phyloP scores from a whole-genome alignment of 2,888 invertebrate genomes.

The Morpho deidamia region DNA sequence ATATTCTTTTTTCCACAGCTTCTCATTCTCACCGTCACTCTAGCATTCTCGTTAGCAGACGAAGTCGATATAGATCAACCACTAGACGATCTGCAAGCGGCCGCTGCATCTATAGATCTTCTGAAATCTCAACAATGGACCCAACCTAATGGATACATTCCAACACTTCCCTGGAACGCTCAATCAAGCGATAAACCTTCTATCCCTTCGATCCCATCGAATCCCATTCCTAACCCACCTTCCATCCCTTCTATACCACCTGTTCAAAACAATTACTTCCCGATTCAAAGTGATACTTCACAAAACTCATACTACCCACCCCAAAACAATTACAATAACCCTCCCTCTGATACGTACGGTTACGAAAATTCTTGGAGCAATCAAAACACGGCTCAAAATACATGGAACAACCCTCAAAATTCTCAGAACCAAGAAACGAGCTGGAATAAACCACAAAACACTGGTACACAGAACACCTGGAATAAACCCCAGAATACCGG shows the following conservation, averaged over 20 bases:
- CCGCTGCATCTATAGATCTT: constrained; percentile 44
- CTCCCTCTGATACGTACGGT: background rate
- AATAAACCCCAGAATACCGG: constrained; percentile 22
- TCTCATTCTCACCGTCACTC: constrained; percentile 42
- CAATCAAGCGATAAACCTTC: constrained; percentile 1
- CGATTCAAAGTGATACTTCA: constrained; percentile 31
- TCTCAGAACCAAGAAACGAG: constrained; percentile 19
- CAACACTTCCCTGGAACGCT: constrained; percentile 27
- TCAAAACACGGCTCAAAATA: constrained; percentile 10
- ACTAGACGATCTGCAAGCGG: constrained; percentile 49
- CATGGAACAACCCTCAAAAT: constrained; percentile 15
- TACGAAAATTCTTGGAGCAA: constrained; percentile 12
- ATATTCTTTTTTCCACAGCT: constrained; percentile 49
- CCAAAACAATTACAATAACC: constrained; percentile 21
- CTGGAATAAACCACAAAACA: constrained; percentile 25
- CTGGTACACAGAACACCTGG: constrained; percentile 21
- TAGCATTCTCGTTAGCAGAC: constrained; percentile 54
- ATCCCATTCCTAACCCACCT: constrained; percentile 4
- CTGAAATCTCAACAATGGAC: constrained; percentile 35
- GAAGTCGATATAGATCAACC: constrained; percentile 34
- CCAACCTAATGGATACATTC: constrained; percentile 37
- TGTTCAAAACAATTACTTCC: constrained; percentile 32
- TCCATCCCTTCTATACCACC: background rate
- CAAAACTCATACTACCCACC: constrained; percentile 27
- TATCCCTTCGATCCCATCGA: constrained; percentile 8